A percentile compares a stretch with the other conserved stretches of the same genome.
These are phyloP conservation scores for Smittia sp. DNA, from an alignment of 2,888 invertebrate species.

Conservation along the genomic window DNA sequence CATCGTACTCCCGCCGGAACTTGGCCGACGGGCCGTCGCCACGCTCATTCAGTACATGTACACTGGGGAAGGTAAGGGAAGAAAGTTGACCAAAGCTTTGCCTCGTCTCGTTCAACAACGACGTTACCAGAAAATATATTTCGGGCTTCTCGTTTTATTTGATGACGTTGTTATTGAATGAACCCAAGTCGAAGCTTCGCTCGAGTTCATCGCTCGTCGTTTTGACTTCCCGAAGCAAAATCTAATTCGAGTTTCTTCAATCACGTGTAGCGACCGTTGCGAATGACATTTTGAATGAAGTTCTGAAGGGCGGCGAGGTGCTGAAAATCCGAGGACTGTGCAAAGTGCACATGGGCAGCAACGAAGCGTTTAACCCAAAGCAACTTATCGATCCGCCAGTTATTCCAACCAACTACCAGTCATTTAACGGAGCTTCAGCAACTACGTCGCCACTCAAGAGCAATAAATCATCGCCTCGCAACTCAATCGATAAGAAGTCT, in stretches of 20 bases:
- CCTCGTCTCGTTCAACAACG: too few relatives aligned
- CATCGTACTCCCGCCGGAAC: conserved; percentile 76
- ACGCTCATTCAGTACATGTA: conserved; percentile 85
- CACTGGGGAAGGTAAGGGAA: conserved; percentile 58
- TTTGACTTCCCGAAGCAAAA: too few relatives aligned
- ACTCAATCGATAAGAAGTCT: conserved; percentile 51
- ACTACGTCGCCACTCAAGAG: conserved; percentile 42
- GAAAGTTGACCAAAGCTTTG: not conserved
- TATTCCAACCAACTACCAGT: conserved; percentile 11
- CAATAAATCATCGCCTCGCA: conserved; percentile 48
- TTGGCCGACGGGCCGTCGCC: conserved; percentile 74
- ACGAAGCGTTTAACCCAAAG: not conserved
- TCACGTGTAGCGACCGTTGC: conserved; percentile 67
- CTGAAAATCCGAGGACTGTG: conserved; percentile 78
- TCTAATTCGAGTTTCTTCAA: not conserved
- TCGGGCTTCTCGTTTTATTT: conserved; percentile 42
- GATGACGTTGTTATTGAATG: too few relatives aligned
- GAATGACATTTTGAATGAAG: conserved; percentile 77
- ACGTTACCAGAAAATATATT: not conserved
- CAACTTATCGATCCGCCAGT: not conserved
- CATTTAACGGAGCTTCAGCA: conserved; percentile 25
- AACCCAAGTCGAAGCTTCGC: not conserved
- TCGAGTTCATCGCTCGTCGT: too few relatives aligned
- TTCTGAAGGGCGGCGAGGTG: conserved; percentile 77
- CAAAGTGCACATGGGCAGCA: conserved; percentile 8